phyloP scores from a whole-genome alignment of 92 coral and sea anemone genomes.

The Palythoa caribaeorum region DNA sequence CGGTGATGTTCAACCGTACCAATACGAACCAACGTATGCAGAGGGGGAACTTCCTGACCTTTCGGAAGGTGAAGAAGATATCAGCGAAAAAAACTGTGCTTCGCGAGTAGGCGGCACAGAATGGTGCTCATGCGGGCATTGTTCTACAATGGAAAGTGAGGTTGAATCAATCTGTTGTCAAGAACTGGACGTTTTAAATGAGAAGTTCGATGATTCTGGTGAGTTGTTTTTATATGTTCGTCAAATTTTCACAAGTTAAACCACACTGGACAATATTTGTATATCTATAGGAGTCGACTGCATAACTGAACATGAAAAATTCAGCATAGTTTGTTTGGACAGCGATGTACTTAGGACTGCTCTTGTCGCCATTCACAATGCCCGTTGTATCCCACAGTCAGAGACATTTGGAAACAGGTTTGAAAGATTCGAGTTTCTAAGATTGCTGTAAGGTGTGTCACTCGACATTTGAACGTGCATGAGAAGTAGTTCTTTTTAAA shows the following conservation, averaged over 20 bases:
- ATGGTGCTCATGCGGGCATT: not conserved
- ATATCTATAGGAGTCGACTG: not conserved
- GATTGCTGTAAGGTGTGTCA: not conserved
- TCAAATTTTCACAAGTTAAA: not conserved
- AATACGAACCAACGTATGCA: not conserved
- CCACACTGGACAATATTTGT: not conserved
- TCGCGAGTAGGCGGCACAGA: not conserved
- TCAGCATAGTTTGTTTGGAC: not conserved
- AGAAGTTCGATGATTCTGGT: not conserved
- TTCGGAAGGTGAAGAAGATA: not conserved
- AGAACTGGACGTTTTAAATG: not conserved
- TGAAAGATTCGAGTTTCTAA: not conserved
- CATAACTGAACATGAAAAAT: not conserved
- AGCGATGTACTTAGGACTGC: not conserved
- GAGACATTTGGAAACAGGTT: conserved; percentile 1
- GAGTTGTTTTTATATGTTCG: not conserved
- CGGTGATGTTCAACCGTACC: not conserved
- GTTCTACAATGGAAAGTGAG: not conserved
- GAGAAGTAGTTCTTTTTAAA: no score
- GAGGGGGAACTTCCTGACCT: not conserved
- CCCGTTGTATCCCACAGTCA: not conserved
- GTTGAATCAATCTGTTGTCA: not conserved
- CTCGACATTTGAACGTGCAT: not conserved
- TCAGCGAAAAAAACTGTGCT: not conserved
- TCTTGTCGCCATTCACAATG: not conserved